Evolutionary conservation across 2,888 invertebrate genomes (phyloP).

Genomic region (Orthosia gracilis): DNA sequence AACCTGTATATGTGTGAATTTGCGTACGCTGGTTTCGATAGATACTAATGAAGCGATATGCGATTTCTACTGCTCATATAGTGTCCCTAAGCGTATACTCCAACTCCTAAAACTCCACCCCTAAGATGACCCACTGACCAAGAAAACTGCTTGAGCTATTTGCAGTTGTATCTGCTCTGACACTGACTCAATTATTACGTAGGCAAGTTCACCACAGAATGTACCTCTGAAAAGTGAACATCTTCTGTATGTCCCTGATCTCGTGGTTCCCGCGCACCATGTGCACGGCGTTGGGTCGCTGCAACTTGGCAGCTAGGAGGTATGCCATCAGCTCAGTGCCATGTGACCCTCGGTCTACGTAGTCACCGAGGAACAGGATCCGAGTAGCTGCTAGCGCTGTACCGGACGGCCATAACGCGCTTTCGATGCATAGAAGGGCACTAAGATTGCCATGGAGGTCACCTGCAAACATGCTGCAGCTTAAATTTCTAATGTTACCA

Average conservation of each 20-base stretch:
- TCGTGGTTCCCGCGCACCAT: constrained; percentile 95
- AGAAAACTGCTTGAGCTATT: too few species aligned
- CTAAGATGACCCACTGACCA: too few species aligned
- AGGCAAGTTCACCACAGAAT: constrained; percentile 35
- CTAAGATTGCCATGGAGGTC: constrained; percentile 94
- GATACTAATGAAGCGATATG: too few species aligned
- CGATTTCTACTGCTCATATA: too few species aligned
- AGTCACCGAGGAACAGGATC: constrained; percentile 94
- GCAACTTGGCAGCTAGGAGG: constrained; percentile 93
- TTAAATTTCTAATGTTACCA: too few species aligned
- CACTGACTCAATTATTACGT: too few species aligned
- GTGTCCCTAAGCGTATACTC: too few species aligned
- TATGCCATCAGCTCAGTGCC: constrained; percentile 94
- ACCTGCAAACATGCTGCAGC: constrained; percentile 81
- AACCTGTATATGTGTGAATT: too few species aligned
- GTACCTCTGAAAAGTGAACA: constrained; percentile 94
- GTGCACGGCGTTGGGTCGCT: constrained; percentile 92
- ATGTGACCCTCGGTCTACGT: constrained; percentile 93
- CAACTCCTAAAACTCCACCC: too few species aligned
- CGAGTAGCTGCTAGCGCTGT: constrained; percentile 92
- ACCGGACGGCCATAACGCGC: constrained; percentile 93
- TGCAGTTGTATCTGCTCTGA: too few species aligned
- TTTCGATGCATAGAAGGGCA: constrained; percentile 93
- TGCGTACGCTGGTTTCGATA: too few species aligned
- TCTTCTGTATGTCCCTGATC: constrained; percentile 93